phyloP scores from a whole-genome alignment of 1,140 invertebrate species.

The Radopholus similis region DNA sequence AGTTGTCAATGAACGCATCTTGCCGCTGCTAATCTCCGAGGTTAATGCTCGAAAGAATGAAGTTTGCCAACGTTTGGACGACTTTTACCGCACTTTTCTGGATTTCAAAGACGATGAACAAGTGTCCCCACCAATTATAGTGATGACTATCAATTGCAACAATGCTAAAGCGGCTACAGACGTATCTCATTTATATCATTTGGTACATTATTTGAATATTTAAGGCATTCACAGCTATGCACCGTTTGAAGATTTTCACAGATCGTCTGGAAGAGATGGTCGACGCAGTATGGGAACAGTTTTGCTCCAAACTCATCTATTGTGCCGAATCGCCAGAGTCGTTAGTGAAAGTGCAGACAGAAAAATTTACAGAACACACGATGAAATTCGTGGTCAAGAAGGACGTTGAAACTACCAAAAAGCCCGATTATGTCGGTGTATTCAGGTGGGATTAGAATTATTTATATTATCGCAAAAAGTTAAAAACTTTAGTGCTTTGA shows the following conservation, averaged over 20 bases:
- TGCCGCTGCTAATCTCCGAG: slow-evolving; percentile 12
- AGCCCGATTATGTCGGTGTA: not conserved
- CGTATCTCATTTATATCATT: slow-evolving; percentile 4
- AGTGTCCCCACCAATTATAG: not conserved
- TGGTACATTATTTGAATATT: not conserved
- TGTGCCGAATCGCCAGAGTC: not conserved
- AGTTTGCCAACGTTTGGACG: slow-evolving; percentile 4
- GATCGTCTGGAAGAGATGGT: slow-evolving; percentile 20
- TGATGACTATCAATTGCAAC: slow-evolving; percentile 12
- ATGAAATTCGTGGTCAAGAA: slow-evolving; percentile 7
- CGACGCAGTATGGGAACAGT: slow-evolving; percentile 22
- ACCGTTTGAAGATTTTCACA: not conserved
- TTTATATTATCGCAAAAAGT: not conserved
- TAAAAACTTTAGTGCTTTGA: slow-evolving; percentile 16
- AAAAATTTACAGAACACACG: slow-evolving; percentile 14
- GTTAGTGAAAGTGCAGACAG: slow-evolving; percentile 2
- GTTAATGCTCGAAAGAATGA: slow-evolving; percentile 15
- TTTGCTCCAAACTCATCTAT: slow-evolving; percentile 19
- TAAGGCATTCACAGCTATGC: slow-evolving; percentile 24
- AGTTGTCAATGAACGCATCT: slow-evolving; percentile 24
- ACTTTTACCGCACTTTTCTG: slow-evolving; percentile 15
- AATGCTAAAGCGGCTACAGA: slow-evolving; percentile 3
- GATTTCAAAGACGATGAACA: slow-evolving; percentile 16
- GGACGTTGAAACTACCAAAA: slow-evolving; percentile 7
- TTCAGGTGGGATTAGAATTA: slow-evolving; percentile 3